Base-by-base conservation (phyloP, 2,113 vertebrate species). In the Alligator sinensis region DNA sequence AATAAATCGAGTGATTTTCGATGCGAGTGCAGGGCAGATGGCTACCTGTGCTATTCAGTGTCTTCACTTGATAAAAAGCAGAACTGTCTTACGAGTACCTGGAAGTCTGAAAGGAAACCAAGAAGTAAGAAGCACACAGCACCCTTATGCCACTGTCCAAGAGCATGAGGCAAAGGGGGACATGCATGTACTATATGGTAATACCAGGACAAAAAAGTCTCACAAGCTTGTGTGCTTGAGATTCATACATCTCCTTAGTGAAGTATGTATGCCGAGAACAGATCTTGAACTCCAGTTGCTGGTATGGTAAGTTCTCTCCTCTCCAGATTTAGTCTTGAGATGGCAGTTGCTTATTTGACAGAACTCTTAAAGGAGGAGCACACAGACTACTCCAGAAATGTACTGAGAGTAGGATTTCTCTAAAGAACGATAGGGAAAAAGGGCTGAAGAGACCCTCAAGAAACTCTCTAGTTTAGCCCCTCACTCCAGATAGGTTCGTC, bases 381-480 rank as follows among this genome's bases (percentile, higher is more conserved):
- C 0, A 28, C 61, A 9, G 74, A 3, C 18, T 11, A 0, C 79
- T 58, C 28, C 8, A 16, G n/a, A 13, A n/a, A 2, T 11, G 4
- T 19, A 30, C 2, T 58, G 5, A 12, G 16, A 70, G 18, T 21
- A 24, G 9, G 47, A 38, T 22, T 4, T 55, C 25, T 38, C 47
- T 27, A 16, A 27, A 47, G 61, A 54, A 76, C 47, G 47, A 47
- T 47, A 47, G 47, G 47, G 47, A 47, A 47, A 47, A 47, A 47
- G 47, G 47, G 47, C 47, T 47, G 47, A 47, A 47, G 8, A 47
- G 47, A 47, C 7, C 7, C 47, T 47, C 47, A 47, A 47, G 47
- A 47, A 47, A 47, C 47, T 47, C 47, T 47, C 7, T 47, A 47
- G 47, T 47, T 9, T 47, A 47, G 47, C 47, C 47, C 47, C 47